Evolutionary conservation across 2,113 vertebrate species (phyloP), one percentile per base, ranked within the genome.

Genomic region (Colistium nudipinnis): DNA sequence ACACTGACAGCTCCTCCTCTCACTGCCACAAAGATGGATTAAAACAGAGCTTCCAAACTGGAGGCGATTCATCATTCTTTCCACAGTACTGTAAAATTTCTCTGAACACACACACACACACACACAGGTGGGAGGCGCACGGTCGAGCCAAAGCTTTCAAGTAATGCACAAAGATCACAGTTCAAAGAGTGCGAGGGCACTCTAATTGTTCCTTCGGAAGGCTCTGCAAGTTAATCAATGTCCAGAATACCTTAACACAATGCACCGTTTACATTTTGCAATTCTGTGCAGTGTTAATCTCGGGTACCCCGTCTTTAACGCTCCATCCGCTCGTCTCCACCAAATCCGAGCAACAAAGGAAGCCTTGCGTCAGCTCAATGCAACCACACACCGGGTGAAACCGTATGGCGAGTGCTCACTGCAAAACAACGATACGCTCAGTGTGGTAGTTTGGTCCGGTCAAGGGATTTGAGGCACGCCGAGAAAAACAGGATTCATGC

Each of bases 1-100:
- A 84, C 76, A 70, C 62, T 59, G 82, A 78, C 82, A 79, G 62
- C 62, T 70, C 65, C 64, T 77, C 76, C 60, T 82, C 67, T 66
- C 70, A 85, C 81, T 60, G 69, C 47, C 36, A 57, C 64, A 74
- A 45, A 83, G 71, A 74, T 56, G 67, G 62, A 88, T 82, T 68
- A 47, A 67, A 79, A 76, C n/a, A 25, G 39, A 3, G 36, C 73
- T 47, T 77, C 55, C 64, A 80, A 69, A 78, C 74, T 51, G 59
- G 61, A 73, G 30, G 62, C 0, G 38, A 71, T 53, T 24, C 41
- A 75, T 76, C 78, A 68, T 74, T 80, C 61, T 85, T 86, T 88
- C 76, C 82, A 83, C 41, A 22, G 70, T n/a, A 43, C 61, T 4
- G 47, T 68, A 19, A 82, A 84, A 64, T 55, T 45, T 65, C 47